A percentile compares a stretch with the other conserved stretches of the same genome.
Evolutionary conservation across 2,888 invertebrate species (phyloP).

Genomic region (Incurvaria masculella): DNA sequence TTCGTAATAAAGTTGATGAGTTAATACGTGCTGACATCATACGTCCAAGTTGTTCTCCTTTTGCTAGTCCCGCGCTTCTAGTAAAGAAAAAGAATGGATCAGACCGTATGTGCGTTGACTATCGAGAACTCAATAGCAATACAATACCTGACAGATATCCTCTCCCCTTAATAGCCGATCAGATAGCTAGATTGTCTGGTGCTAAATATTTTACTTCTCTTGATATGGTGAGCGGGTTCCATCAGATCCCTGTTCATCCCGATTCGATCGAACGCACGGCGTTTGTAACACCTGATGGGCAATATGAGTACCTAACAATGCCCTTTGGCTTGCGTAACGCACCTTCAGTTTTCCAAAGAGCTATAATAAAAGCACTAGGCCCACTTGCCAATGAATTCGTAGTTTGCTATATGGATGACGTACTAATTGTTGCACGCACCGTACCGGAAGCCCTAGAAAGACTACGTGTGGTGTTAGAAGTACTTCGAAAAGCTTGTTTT

Average conservation of each 20-base stretch:
- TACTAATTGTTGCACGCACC: constrained; percentile 13
- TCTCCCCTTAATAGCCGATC: constrained; percentile 12
- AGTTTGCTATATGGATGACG: constrained; percentile 19
- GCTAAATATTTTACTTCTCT: constrained; percentile 8
- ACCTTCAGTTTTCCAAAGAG: constrained; percentile 25
- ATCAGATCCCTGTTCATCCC: constrained; percentile 16
- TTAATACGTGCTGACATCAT: constrained; percentile 5
- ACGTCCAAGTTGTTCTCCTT: constrained; percentile 11
- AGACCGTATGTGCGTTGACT: constrained; percentile 13
- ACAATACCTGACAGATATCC: constrained; percentile 13
- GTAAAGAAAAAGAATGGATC: constrained; percentile 11
- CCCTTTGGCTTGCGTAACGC: constrained; percentile 29
- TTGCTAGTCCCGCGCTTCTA: constrained; percentile 11
- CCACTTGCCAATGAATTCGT: constrained; percentile 7
- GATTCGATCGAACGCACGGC: constrained; percentile 13
- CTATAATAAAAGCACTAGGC: constrained; percentile 20
- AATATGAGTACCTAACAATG: constrained; percentile 24
- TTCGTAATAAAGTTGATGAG: constrained; percentile 4
- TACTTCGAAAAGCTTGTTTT: not conserved
- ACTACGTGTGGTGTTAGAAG: not conserved
- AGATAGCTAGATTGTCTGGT: constrained; percentile 5
- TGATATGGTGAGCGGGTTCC: constrained; percentile 12
- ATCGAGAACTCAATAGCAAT: constrained; percentile 12
- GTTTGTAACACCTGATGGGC: constrained; percentile 24
- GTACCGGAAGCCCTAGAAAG: not conserved